A percentile compares a stretch with the other conserved stretches of the same genome.
phyloP scores from a whole-genome alignment of 2,888 invertebrate genomes.

The Cacoxenus indagator region DNA sequence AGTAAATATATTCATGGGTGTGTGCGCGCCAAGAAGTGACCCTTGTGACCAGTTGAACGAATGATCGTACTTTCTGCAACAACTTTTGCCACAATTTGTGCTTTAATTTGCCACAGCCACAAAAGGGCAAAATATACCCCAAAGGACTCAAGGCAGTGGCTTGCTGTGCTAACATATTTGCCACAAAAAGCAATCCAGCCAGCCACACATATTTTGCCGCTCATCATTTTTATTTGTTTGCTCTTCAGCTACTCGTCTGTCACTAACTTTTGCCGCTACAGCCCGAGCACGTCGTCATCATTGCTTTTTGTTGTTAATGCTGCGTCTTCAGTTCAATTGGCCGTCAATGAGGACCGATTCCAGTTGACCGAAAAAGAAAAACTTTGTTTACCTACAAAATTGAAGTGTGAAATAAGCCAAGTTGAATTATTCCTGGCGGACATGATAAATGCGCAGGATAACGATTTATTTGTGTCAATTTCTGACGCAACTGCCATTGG shows the following conservation, averaged over 20 bases:
- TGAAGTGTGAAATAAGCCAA: constrained; percentile 65
- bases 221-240: constrained; percentile 64
- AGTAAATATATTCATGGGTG: neutral
- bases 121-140: constrained; percentile 47
- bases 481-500: constrained; percentile 31
- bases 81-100: constrained; percentile 63
- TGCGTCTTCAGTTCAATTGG: neutral
- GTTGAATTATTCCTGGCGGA: constrained; percentile 67
- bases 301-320: neutral
- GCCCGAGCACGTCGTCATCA: neutral
- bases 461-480: constrained; percentile 57
- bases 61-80: constrained; percentile 36
- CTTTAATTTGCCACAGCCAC: constrained; percentile 57
- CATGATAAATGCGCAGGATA: constrained; percentile 57
- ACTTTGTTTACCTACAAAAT: constrained; percentile 64
- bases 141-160: constrained; percentile 45
- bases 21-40: constrained; percentile 39
- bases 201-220: constrained; percentile 52
- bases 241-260: constrained; percentile 34
- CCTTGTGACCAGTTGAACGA: constrained; percentile 56
- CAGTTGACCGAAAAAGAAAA: constrained; percentile 5
- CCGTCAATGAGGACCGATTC: neutral
- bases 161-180: constrained; percentile 31
- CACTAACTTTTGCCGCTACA: neutral
- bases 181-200: neutral